A percentile compares a stretch with the other conserved stretches of the same genome.
These are phyloP conservation scores for Aptenodytes forsteri DNA, from an alignment of 2,113 vertebrate species.

Conservation along the genomic window DNA sequence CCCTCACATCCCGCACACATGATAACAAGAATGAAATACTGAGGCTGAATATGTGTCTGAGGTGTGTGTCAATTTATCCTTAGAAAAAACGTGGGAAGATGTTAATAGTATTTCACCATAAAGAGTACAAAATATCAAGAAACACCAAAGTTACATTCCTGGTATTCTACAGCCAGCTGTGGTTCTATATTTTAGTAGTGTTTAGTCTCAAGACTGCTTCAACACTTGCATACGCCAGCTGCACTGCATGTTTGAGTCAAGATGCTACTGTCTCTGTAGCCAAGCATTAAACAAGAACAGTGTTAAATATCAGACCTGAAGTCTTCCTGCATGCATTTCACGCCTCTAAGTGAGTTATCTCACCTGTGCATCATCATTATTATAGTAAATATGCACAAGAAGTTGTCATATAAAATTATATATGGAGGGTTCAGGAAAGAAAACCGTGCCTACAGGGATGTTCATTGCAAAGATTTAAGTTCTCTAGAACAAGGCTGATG, in stretches of 20 bases:
- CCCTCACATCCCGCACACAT: not conserved
- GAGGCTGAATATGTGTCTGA: fast-evolving
- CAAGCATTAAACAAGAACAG: not conserved
- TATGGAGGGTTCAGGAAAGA: not conserved
- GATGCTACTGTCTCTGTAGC: not conserved
- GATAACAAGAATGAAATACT: not conserved
- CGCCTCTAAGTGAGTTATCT: not conserved
- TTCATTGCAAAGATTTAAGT: not conserved
- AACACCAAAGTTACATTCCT: not conserved
- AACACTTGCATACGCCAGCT: not conserved
- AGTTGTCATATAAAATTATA: not conserved
- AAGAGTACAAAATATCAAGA: not conserved
- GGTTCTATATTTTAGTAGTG: not conserved
- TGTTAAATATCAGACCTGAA: not conserved
- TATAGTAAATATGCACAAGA: not conserved
- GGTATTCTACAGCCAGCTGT: not conserved
- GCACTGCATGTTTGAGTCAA: not conserved
- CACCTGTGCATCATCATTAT: not conserved
- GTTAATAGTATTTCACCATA: not conserved
- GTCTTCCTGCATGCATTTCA: not conserved
- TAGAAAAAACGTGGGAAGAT: not conserved
- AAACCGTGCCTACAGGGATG: not conserved
- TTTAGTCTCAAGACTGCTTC: not conserved
- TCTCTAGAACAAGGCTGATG: not conserved
- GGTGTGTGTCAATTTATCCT: not conserved